Base-by-base conservation (phyloP, 2,888 invertebrate genomes). In the Mallateleia sp. region DNA sequence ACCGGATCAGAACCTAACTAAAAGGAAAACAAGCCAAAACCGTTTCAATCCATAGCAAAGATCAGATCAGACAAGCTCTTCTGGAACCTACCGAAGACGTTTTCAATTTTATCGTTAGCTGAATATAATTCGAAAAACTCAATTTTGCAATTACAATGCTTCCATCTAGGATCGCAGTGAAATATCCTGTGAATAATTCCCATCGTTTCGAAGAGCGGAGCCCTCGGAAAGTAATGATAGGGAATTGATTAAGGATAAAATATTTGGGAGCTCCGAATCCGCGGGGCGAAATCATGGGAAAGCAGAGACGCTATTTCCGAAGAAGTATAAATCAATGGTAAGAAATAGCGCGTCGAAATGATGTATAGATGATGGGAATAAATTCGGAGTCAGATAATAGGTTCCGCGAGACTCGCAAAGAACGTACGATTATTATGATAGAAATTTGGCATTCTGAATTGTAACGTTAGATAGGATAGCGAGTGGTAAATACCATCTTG, bases 11-110 rank as follows among this genome's bases (percentile, higher is more conserved):
- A 71, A 62, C 64, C 38, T 34, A 64, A 60, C 52, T 69, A 71
- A 71, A 77, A 77, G 71, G 77, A 77, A 83, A 71, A 83, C 77
- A 77, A 83, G 64, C 83, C 54, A 62, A 72, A 77, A 69, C 69
- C 77, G 69, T 69, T 67, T 67, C 77, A 62, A 83, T 83, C 69
- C 81, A 38, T 22, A 34, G 18, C 71, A 45, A 42, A 54, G 83
- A 83, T 83, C 71, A 15, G 83, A 78, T 84, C 83, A 22, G 47
- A 64, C 54, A 15, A 8, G 2, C 58, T 66, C 56, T 64, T 25
- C 38, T 6, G 32, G 60, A 66, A 60, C 60, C 18, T 69, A 56
- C 54, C 66, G 20, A 84, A 78, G 72, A 84, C 58, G 58, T 78
- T 71, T 78, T 62, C 78, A 84, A 84, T 84, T 78, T 78, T 34